Evolutionary conservation across 2,113 vertebrate genomes (phyloP).

Genomic region (Nettapus auritus): DNA sequence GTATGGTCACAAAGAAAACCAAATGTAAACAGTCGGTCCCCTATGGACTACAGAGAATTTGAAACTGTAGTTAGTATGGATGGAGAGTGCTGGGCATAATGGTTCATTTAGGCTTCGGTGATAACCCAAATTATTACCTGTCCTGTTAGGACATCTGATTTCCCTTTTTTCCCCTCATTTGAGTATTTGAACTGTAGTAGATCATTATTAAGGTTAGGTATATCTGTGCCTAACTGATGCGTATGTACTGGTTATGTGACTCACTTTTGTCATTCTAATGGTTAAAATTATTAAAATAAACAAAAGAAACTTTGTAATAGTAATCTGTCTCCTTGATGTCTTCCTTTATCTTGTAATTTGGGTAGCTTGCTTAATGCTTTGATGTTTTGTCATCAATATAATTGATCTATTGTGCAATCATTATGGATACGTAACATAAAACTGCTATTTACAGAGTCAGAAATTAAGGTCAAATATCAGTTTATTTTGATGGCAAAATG

Average conservation of each 20-base stretch:
- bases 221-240: neutral
- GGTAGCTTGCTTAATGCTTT: neutral
- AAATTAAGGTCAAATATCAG: neutral
- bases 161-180: neutral
- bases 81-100: neutral
- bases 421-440: neutral
- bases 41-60: neutral
- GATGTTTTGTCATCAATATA: neutral
- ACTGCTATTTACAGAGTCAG: neutral
- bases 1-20: slow-evolving; percentile 22
- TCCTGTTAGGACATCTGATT: neutral
- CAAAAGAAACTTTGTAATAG: neutral
- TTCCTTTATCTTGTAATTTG: neutral
- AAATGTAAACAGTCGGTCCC: neutral
- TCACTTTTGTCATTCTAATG: neutral
- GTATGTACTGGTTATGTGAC: neutral
- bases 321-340: neutral
- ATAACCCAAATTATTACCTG: neutral
- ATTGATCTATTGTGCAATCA: neutral
- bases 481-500: neutral
- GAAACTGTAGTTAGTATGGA: neutral
- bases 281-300: neutral
- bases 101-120: neutral
- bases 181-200: neutral
- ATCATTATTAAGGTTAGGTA: neutral